Evolutionary conservation across 2,113 vertebrate species (phyloP).

Genomic region (Lophotis ruficrista): DNA sequence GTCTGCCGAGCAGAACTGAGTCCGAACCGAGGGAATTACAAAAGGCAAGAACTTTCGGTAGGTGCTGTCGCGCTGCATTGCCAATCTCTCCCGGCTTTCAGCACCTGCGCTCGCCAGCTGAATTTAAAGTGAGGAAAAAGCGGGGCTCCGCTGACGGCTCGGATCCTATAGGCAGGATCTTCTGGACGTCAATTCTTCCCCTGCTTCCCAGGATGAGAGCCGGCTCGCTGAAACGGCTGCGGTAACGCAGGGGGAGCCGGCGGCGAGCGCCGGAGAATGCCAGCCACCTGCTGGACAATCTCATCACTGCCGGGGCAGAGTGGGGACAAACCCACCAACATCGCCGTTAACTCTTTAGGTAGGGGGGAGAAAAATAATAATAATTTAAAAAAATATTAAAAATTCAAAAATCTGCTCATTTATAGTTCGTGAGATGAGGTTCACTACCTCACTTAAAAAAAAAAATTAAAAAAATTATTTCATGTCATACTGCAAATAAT

Average conservation of each 20-base stretch:
- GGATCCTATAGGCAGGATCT: slow-evolving; percentile 72
- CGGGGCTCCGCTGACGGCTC: slow-evolving; percentile 56
- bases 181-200: slow-evolving; percentile 60
- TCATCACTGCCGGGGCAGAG: slow-evolving; percentile 32
- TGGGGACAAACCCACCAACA: no score
- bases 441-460: not conserved
- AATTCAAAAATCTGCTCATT: no score
- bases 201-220: slow-evolving; percentile 3
- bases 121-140: slow-evolving; percentile 69
- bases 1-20: not conserved
- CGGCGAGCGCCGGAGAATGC: slow-evolving; percentile 52
- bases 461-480: not conserved
- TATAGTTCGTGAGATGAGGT: not conserved
- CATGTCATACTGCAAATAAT: not conserved
- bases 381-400: not conserved
- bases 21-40: not conserved
- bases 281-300: slow-evolving; percentile 78
- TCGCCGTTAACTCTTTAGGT: not conserved
- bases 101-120: not conserved
- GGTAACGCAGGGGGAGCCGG: not conserved
- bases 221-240: slow-evolving; percentile 4
- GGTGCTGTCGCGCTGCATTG: slow-evolving; percentile 33
- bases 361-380: no score
- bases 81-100: slow-evolving; percentile 24
- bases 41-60: slow-evolving; percentile 62